Conservation (phyloP, 2,797 vertebrate genomes). For the Crypturellus tataupa region DNA sequence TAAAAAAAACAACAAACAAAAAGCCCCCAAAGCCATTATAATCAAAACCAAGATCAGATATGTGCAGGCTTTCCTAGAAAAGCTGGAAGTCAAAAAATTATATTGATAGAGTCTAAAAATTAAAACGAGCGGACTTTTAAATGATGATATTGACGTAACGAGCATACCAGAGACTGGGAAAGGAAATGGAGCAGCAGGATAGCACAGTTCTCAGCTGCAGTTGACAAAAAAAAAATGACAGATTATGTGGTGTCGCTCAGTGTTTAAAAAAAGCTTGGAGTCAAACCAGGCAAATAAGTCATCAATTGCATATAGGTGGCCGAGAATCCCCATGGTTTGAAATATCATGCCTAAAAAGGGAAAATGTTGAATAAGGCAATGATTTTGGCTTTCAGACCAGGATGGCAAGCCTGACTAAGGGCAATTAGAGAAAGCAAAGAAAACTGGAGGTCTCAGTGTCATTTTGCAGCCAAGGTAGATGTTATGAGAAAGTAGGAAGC, state of each 20-base stretch:
- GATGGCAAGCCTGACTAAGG: constrained; percentile 13
- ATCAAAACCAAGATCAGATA: background rate
- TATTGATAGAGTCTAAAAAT: background rate
- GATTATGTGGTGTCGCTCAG: background rate
- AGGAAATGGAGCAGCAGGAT: background rate
- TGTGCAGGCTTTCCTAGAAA: background rate
- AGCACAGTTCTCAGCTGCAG: background rate
- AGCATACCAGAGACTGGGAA: background rate
- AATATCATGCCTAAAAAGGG: background rate
- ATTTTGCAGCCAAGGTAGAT: background rate
- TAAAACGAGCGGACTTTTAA: background rate
- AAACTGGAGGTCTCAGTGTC: background rate
- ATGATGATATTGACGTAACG: background rate
- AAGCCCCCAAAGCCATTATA: background rate
- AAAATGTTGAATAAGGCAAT: background rate
- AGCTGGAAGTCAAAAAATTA: background rate
- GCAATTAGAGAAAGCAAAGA: background rate
- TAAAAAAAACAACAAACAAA: background rate
- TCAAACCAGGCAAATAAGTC: constrained; percentile 5
- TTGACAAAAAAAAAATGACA: background rate
- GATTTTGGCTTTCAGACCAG: background rate
- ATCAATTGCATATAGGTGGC: background rate
- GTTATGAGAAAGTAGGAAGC: background rate
- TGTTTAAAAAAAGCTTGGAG: background rate
- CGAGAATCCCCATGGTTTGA: background rate